Evolutionary conservation across 2,888 invertebrate genomes (phyloP).

Genomic region (Oasisia sp.): DNA sequence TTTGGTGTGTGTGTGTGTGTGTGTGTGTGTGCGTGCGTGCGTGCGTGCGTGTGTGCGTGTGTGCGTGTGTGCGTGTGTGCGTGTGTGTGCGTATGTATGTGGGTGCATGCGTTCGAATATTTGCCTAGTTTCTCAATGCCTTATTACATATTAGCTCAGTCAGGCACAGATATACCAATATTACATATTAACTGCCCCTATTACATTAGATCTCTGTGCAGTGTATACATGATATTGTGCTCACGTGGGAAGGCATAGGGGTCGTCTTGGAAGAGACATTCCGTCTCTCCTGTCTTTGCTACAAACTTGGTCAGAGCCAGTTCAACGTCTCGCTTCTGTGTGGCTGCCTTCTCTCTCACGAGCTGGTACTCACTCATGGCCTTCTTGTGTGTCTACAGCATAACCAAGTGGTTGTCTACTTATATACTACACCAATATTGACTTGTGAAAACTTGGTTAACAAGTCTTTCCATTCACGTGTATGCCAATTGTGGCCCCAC

Average conservation of each 20-base stretch:
- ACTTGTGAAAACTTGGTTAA: too few relatives aligned
- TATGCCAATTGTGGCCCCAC: too few relatives aligned
- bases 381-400: constrained; percentile 87
- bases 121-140: background rate
- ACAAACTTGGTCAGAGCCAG: constrained; percentile 91
- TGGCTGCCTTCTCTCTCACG: constrained; percentile 92
- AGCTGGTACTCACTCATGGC: constrained; percentile 96
- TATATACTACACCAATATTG: too few relatives aligned
- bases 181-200: background rate
- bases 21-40: too few relatives aligned
- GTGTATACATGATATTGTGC: constrained; percentile 32
- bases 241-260: constrained; percentile 87
- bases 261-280: constrained; percentile 89
- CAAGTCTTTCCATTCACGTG: too few relatives aligned
- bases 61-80: too few relatives aligned
- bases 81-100: too few relatives aligned
- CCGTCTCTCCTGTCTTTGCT: constrained; percentile 92
- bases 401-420: constrained; percentile 40
- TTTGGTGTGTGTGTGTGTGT: too few relatives aligned
- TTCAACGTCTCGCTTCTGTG: constrained; percentile 93
- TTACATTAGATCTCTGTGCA: background rate
- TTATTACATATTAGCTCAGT: background rate
- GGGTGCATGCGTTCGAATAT: too few relatives aligned
- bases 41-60: too few relatives aligned
- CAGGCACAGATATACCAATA: background rate